Evolutionary conservation across 2,888 invertebrate genomes (phyloP), one percentile per base, ranked within the genome.

Genomic region (Drosophila parthenogenetica): DNA sequence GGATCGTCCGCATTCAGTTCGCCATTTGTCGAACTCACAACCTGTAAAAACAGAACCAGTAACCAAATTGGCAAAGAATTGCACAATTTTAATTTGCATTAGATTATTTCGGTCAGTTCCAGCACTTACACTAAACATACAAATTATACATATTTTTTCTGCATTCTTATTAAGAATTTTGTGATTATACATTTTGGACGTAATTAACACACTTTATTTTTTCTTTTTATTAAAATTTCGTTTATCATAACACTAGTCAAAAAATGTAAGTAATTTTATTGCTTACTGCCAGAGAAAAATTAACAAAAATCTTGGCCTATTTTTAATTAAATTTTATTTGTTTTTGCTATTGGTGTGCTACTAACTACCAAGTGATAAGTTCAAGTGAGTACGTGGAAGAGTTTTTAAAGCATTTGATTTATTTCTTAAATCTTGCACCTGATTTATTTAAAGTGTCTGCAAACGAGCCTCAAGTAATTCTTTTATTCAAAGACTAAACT

Each of bases 1-100:
- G 98, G 98, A 93, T 98, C 98, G 93, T 98, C 98, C 79, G 96
- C 96, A 80, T 97, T 97, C 90, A 98, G 93, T 94, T 98, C 98
- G 88, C 98, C 98, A 93, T 98, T 98, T 81, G 98, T 98, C 79
- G 98, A 98, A 93, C 98, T 98, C 91, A 99, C 98, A 94, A 99
- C 98, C 97, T 98, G 94, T 22, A 91, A 90, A 53, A 61, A 50
- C 5, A 68, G 61, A 54, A 29, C 58, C 13, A 69, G 43, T 22
- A 69, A 49, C 62, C 58, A 39, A 60, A 7, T 57, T 3, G 54
- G 48, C 48, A 71, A 48, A 46, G 17, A 39, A 42, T 11, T 48
- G 40, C 78, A 66, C 73, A 69, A 46, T 54, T 40, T 53, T 46
- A 8, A 29, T 50, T 50, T 16, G 50, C 49, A 79, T 79, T 73